Conservation (phyloP, 2,888 invertebrate species). For the Isotomurus palustris region DNA sequence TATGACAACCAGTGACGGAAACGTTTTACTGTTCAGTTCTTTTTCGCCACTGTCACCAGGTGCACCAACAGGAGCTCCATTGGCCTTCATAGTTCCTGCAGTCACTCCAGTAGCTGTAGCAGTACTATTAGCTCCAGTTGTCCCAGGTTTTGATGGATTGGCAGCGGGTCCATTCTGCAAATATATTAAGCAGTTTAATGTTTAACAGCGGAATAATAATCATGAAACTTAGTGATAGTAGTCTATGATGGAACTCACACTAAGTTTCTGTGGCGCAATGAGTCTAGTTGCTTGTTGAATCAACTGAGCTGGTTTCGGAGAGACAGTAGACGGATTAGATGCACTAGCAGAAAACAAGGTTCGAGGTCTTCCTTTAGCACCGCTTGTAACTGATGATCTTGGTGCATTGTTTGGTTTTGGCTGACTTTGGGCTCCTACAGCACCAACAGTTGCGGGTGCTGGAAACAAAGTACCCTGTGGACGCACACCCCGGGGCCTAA, state of each 20-base stretch:
- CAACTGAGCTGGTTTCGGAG: too few species aligned
- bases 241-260: too few species aligned
- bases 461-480: background rate
- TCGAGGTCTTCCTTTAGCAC: background rate
- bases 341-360: background rate
- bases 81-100: conserved; percentile 21
- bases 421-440: background rate
- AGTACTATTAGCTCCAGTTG: background rate
- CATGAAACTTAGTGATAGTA: too few species aligned
- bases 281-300: background rate
- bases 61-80: conserved; percentile 20
- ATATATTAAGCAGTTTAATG: too few species aligned
- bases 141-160: too few species aligned
- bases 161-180: too few species aligned
- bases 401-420: background rate
- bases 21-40: conserved; percentile 62
- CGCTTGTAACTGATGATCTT: background rate
- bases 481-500: background rate
- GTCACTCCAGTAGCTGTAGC: conserved; percentile 8
- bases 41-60: conserved; percentile 19
- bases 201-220: too few species aligned
- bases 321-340: background rate
- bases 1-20: conserved; percentile 77
- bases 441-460: background rate
- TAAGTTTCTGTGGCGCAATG: background rate